phyloP scores from a whole-genome alignment of 2,888 invertebrate genomes.

The Pseudococcus viburni region DNA sequence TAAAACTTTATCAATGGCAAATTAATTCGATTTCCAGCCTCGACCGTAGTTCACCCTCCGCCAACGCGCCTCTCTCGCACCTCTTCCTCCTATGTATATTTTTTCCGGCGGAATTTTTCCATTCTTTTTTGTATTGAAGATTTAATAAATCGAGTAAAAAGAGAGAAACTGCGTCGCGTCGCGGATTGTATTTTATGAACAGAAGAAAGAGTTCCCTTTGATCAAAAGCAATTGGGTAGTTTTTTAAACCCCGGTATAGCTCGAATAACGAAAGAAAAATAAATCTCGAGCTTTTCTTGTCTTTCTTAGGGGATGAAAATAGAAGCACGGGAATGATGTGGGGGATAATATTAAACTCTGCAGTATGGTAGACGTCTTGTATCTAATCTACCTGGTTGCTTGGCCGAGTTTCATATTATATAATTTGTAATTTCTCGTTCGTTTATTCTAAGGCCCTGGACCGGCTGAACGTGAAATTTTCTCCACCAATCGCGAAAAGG shows the following conservation, averaged over 20 bases:
- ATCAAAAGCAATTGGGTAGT: conserved; percentile 23
- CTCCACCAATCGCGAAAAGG: background rate
- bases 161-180: background rate
- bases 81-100: background rate
- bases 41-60: background rate
- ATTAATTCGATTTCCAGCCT: conserved; percentile 40
- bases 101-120: background rate
- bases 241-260: background rate
- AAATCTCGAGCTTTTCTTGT: conserved; percentile 15
- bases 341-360: background rate
- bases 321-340: background rate
- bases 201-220: background rate
- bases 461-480: background rate
- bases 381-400: background rate
- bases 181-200: background rate
- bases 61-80: background rate
- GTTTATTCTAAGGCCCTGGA: background rate
- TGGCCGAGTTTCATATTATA: background rate
- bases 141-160: conserved; percentile 21
- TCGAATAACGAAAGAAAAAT: conserved; percentile 19
- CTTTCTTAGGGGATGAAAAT: background rate
- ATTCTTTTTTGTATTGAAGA: background rate
- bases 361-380: background rate
- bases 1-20: conserved; percentile 37
- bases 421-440: conserved; percentile 2